Evolutionary conservation across 2,888 invertebrate species (phyloP).

Genomic region (Rotaria socialis): DNA sequence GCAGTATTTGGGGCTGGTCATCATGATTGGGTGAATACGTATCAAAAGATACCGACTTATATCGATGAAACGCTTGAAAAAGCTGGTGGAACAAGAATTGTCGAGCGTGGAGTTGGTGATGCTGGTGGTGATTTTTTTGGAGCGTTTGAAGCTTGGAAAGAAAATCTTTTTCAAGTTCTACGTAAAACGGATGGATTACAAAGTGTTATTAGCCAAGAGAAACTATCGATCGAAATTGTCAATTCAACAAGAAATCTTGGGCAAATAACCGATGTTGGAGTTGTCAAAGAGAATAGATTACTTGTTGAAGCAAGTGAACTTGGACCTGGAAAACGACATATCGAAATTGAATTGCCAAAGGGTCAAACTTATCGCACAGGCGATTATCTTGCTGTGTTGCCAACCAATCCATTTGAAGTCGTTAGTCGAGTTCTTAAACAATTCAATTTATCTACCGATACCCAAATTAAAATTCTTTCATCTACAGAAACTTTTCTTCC

Average conservation of each 20-base stretch:
- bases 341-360: neutral
- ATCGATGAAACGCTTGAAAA: neutral
- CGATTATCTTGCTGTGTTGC: neutral
- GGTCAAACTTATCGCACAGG: neutral
- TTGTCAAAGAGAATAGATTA: neutral
- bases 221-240: neutral
- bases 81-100: neutral
- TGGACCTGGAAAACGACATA: neutral
- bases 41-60: constrained; percentile 11
- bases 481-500: neutral
- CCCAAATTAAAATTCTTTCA: neutral
- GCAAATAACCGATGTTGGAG: neutral
- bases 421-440: neutral
- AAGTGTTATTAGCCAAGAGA: neutral
- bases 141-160: neutral
- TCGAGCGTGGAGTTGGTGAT: neutral
- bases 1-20: neutral
- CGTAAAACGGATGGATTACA: neutral
- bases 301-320: neutral
- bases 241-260: constrained; percentile 16
- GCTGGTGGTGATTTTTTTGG: neutral
- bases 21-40: neutral
- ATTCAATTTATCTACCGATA: neutral
- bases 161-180: constrained; percentile 1
- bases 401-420: neutral